These are phyloP conservation scores for Simalia tracyae DNA, from an alignment of 2,797 vertebrate species.

Conservation along the genomic window DNA sequence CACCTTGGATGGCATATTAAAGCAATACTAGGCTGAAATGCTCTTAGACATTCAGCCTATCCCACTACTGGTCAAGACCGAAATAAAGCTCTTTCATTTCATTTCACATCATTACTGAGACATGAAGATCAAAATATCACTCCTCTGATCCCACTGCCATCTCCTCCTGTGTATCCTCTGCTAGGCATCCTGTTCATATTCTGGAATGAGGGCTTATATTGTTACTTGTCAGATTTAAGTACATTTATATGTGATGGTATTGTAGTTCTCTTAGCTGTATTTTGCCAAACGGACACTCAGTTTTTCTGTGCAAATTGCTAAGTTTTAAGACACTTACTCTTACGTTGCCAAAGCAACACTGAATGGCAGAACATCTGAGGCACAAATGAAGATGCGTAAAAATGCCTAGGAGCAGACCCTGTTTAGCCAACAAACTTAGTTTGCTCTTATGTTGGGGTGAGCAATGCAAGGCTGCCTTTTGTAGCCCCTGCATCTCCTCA, in stretches of 20 bases:
- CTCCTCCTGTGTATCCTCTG: background rate
- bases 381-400: background rate
- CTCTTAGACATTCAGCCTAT: background rate
- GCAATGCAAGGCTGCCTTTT: no score
- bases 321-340: background rate
- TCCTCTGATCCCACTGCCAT: background rate
- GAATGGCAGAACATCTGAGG: background rate
- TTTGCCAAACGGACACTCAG: background rate
- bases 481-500: no score
- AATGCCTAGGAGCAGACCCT: background rate
- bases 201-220: background rate
- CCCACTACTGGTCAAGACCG: background rate
- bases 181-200: background rate
- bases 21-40: background rate
- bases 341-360: background rate
- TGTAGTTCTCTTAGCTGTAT: background rate
- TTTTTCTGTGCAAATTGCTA: background rate
- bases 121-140: background rate
- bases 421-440: background rate
- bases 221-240: background rate
- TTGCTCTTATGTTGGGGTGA: background rate
- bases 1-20: background rate
- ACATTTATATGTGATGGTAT: background rate
- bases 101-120: background rate
- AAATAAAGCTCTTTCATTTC: no score